Evolutionary conservation across 1,140 invertebrate species (phyloP), one percentile per base, ranked within the genome.

Genomic region (Drosophila novamexicana): DNA sequence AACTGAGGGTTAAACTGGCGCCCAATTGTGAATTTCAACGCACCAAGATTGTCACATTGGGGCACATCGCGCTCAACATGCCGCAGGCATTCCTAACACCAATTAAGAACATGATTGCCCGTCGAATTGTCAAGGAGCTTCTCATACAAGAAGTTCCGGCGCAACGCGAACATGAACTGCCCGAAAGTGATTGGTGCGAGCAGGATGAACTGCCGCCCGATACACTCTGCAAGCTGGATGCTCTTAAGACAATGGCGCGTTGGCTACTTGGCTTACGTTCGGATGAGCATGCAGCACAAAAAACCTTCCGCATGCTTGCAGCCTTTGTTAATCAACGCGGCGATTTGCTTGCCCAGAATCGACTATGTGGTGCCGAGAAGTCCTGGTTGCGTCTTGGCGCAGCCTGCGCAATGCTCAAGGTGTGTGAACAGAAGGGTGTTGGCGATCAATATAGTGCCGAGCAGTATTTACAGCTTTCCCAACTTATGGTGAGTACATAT

Each of bases 101-200:
- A 91, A 97, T 99, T 73, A 99, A 99, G 93, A 97, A 97, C 92
- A 97, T 98, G 88, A 96, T 99, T 47, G 98, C 98, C 4, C 96
- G 98, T 93, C 97, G 97, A 94, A 97, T 99, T 91, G 98, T 99
- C 1, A 98, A 98, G 93, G 98, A 99, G 90, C 94, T 99, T 1
- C 93, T 99, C 18, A 98, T 99, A 74, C 97, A 98, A 89, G 97
- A 97, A 89, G 94, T 93, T 4, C 94, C 93, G 59, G 94, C 93
- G 81, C 94, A 93, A 69, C 91, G 74, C 65, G 92, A 90, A 6
- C 91, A 92, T 68, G 90, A 91, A 5, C 49, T 90, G 29, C 93
- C 93, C 1, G 95, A 83, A 1, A 95, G 94, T 7, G 95, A 96
- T 29, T 99, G 98, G 98, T 98, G 97, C 93, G 92, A 94, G 1